Evolutionary conservation across 2,113 vertebrate species (phyloP), one percentile per base, ranked within the genome.

Genomic region (Ctenomys sociabilis): DNA sequence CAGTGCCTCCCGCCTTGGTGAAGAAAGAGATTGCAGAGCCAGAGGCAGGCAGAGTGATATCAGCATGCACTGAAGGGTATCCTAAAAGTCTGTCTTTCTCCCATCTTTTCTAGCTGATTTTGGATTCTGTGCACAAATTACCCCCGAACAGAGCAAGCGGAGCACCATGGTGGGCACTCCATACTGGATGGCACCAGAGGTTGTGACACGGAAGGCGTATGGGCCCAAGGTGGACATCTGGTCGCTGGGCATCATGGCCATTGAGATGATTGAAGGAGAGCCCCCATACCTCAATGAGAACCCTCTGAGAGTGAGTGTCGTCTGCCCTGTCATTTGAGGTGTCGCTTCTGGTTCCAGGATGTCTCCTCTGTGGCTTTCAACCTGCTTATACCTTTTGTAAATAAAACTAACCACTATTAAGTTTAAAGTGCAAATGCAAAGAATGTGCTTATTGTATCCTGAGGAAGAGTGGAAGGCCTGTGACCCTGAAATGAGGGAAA

Each of bases 101-200:
- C 40, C 57, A 54, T 52, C 96, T 85, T 94, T 96, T 88, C 14
- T 97, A 99, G 99, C 99, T 95, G 99, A 99, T 96, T 99, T 99
- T 0, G 99, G 99, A 61, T 99, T 99, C 98, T 99, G 99, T 93
- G 99, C 99, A 90, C 99, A 99, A 98, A 99, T 99, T 98, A 99
- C 99, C 16, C 99, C 99, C 0, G 99, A 99, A 97, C 99, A 99
- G 98, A 99, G 99, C 93, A 99, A 99, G 10, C 99, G 99, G 93
- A 99, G 99, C 98, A 99, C 99, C 81, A 99, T 99, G 99, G 99
- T 99, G 40, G 99, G 99, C 43, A 99, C 99, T 0, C 99, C 99
- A 0, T 99, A 99, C 97, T 99, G 99, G 99, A 99, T 99, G 99
- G 99, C 99, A 0, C 99, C 99, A 0, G 99, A 99, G 88, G 99